Evolutionary conservation across 2,888 invertebrate species (phyloP).

Genomic region (Nezara viridula): DNA sequence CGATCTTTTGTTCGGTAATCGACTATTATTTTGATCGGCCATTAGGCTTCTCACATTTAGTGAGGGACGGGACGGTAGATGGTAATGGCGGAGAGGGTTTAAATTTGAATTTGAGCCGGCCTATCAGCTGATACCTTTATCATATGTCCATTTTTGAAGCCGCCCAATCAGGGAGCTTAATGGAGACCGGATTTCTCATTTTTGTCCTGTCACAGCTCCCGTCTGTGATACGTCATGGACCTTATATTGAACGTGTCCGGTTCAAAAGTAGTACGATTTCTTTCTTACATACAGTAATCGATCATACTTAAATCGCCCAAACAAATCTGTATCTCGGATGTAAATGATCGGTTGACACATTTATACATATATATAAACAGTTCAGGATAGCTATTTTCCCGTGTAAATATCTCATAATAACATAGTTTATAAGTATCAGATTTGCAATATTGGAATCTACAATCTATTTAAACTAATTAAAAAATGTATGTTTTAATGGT

Average conservation of each 20-base stretch:
- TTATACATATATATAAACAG: too few species aligned
- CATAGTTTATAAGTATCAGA: too few species aligned
- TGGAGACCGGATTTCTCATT: conserved; percentile 24
- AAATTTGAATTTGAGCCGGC: conserved; percentile 35
- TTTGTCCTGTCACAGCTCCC: conserved; percentile 36
- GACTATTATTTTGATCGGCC: conserved; percentile 53
- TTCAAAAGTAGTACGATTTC: not conserved
- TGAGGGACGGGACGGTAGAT: conserved; percentile 22
- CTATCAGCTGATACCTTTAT: conserved; percentile 32
- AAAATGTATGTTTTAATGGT: too few species aligned
- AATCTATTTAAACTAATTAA: too few species aligned
- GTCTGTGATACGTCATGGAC: not conserved
- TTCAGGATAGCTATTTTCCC: too few species aligned
- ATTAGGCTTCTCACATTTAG: conserved; percentile 57
- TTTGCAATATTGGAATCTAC: too few species aligned
- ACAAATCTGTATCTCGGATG: too few species aligned
- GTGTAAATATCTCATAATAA: too few species aligned
- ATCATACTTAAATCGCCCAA: too few species aligned
- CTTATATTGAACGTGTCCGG: conserved; percentile 6
- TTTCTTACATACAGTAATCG: not conserved
- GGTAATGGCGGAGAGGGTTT: conserved; percentile 22
- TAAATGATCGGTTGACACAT: too few species aligned
- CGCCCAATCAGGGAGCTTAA: not conserved
- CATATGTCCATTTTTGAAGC: conserved; percentile 7
- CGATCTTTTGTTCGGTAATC: conserved; percentile 56